Evolutionary conservation across 2,113 vertebrate species (phyloP).

Genomic region (Dasypus novemcinctus): DNA sequence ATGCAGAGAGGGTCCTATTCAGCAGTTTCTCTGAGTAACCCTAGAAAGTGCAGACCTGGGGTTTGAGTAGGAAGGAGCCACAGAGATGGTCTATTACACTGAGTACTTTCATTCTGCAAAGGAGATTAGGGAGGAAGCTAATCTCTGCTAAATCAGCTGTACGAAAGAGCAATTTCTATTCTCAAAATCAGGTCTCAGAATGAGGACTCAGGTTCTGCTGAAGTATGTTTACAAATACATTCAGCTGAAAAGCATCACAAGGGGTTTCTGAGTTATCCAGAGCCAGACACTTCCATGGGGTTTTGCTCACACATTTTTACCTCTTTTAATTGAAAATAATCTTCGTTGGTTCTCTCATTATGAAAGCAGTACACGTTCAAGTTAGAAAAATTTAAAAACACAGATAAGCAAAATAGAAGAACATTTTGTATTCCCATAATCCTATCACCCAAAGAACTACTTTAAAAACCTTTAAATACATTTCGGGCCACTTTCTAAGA

Average conservation of each 20-base stretch:
- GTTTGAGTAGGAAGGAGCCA: neutral
- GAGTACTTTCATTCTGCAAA: neutral
- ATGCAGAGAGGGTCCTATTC: neutral
- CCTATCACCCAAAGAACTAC: neutral
- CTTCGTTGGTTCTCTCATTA: neutral
- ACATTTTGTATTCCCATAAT: neutral
- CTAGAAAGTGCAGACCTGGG: neutral
- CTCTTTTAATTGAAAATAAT: slow-evolving; percentile 30
- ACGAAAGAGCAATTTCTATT: neutral
- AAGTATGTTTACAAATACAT: slow-evolving; percentile 7
- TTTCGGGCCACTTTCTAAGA: slow-evolving; percentile 17
- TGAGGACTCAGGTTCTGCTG: neutral
- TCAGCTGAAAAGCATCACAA: neutral
- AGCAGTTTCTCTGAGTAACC: neutral
- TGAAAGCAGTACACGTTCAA: neutral
- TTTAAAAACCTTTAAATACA: slow-evolving; percentile 26
- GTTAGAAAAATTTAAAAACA: slow-evolving; percentile 9
- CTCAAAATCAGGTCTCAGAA: neutral
- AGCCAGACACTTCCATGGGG: neutral
- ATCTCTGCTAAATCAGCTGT: neutral
- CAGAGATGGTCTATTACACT: neutral
- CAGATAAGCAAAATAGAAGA: slow-evolving; percentile 9
- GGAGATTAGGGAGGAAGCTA: neutral
- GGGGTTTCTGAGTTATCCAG: neutral
- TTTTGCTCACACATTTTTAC: neutral